Percentiles rank a stretch among this genome's conserved stretches.
phyloP scores from a whole-genome alignment of 2,113 vertebrate species.

The Phaethornis superciliosus region DNA sequence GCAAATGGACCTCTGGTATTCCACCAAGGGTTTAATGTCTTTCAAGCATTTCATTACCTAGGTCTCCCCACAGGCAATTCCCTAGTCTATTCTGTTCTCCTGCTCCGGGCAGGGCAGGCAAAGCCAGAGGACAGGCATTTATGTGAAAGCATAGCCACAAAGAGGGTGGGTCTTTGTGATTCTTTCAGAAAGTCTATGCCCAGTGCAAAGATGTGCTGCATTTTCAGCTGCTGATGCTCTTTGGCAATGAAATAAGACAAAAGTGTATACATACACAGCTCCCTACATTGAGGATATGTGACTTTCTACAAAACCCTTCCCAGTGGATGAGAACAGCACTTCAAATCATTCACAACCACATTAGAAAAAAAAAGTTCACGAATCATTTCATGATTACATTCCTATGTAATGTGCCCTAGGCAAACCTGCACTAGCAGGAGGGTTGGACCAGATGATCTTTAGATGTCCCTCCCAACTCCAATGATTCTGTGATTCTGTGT shows the following conservation, averaged over 20 bases:
- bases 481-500: no score
- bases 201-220: not conserved
- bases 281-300: accelerated
- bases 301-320: not conserved
- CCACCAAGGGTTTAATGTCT: not conserved
- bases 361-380: not conserved
- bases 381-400: not conserved
- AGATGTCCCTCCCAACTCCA: no score
- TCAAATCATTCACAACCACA: not conserved
- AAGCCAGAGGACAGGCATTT: not conserved
- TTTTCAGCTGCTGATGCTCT: not conserved
- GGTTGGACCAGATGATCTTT: no score
- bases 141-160: accelerated
- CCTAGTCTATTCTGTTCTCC: not conserved
- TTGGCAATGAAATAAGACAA: not conserved
- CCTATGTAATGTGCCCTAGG: no score
- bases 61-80: not conserved
- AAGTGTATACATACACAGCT: not conserved
- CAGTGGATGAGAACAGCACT: not conserved
- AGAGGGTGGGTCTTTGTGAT: not conserved
- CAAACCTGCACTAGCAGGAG: no score
- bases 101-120: not conserved
- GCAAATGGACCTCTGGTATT: not conserved
- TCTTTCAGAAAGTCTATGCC: not conserved
- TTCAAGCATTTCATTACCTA: not conserved